phyloP scores from a whole-genome alignment of 1,140 invertebrate genomes.

The Eriosoma lanigerum region DNA sequence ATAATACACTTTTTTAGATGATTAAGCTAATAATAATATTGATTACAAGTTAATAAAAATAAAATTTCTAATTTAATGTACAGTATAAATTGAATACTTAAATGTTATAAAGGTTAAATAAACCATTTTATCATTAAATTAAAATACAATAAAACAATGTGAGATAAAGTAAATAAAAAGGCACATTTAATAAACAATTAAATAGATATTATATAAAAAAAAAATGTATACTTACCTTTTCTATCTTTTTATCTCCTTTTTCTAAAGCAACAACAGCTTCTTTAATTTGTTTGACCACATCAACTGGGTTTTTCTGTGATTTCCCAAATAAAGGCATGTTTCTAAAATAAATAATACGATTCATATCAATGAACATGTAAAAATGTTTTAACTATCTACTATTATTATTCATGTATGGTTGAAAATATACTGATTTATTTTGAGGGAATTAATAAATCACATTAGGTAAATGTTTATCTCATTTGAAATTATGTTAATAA shows the following conservation, averaged over 20 bases:
- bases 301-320: conserved; percentile 92
- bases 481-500: neutral
- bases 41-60: too few species aligned
- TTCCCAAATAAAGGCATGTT: conserved; percentile 95
- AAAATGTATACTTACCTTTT: conserved; percentile 69
- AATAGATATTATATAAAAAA: neutral
- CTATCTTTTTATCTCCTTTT: conserved; percentile 91
- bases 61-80: too few species aligned
- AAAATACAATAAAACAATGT: too few species aligned
- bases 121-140: too few species aligned
- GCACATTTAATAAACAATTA: neutral
- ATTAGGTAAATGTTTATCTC: neutral
- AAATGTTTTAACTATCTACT: neutral
- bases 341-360: conserved; percentile 42
- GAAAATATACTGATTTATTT: neutral
- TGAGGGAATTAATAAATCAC: neutral
- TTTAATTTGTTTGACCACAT: conserved; percentile 93
- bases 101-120: too few species aligned
- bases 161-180: neutral
- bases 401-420: neutral
- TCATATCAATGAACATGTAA: conserved; percentile 10
- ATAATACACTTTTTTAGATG: too few species aligned
- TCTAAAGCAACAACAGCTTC: conserved; percentile 91
- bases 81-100: too few species aligned
- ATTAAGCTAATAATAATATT: too few species aligned